A percentile compares a stretch with the other conserved stretches of the same genome.
Evolutionary conservation across 2,888 invertebrate species (phyloP).

Genomic region (Meandrusa payeni): DNA sequence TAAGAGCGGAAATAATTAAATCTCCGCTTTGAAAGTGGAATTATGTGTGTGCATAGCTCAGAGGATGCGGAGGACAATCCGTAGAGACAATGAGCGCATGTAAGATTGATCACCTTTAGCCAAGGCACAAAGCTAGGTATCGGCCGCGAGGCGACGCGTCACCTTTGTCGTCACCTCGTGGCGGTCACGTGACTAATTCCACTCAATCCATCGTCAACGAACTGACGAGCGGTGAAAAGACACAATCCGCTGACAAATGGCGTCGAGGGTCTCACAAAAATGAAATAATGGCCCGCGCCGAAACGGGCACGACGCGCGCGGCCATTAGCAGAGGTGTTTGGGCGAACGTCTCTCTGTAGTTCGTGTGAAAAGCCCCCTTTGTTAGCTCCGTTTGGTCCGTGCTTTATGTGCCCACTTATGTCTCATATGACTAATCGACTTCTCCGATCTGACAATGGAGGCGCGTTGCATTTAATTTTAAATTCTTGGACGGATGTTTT

Average conservation of each 20-base stretch:
- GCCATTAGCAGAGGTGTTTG: slow-evolving; percentile 78
- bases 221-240: slow-evolving; percentile 71
- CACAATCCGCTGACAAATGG: slow-evolving; percentile 78
- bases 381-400: slow-evolving; percentile 73
- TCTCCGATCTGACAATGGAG: slow-evolving; percentile 56
- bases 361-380: slow-evolving; percentile 75
- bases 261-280: slow-evolving; percentile 76
- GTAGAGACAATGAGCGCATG: slow-evolving; percentile 55
- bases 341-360: slow-evolving; percentile 77
- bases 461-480: slow-evolving; percentile 59
- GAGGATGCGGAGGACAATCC: slow-evolving; percentile 55
- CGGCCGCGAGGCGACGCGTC: slow-evolving; percentile 59
- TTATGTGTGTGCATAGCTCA: slow-evolving; percentile 29
- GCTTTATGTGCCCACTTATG: slow-evolving; percentile 74
- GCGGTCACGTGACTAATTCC: slow-evolving; percentile 76
- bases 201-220: slow-evolving; percentile 76
- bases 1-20: slow-evolving; percentile 6
- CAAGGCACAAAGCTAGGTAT: slow-evolving; percentile 50
- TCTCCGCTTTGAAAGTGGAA: slow-evolving; percentile 10
- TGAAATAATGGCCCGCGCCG: slow-evolving; percentile 77
- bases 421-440: slow-evolving; percentile 71
- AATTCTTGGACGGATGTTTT: slow-evolving; percentile 39
- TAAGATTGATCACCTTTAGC: slow-evolving; percentile 69
- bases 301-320: slow-evolving; percentile 66
- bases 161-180: slow-evolving; percentile 79